Evolutionary conservation across 2,888 invertebrate species (phyloP), one percentile per base, ranked within the genome.

Genomic region (Caradrina kadenii): DNA sequence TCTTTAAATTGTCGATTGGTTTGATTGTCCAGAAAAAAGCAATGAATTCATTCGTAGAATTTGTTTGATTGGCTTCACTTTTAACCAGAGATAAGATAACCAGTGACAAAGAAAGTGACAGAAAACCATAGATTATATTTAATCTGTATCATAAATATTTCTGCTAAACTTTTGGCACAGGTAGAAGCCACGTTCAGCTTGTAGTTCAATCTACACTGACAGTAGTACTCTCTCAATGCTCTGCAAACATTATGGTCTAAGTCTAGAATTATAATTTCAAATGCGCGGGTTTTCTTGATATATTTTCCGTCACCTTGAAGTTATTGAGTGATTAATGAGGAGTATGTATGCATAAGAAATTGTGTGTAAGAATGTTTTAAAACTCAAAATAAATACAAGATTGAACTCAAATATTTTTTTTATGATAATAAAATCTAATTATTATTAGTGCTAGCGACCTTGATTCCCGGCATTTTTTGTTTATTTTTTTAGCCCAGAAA

Each of bases 221-320:
- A 60, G 11, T 69, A 39, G 19, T 54, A 68, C 59, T 67, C 39
- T 45, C 45, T 63, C 35, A 60, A 52, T 67, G 54, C 59, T 59
- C 64, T 69, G 31, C n/a, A 49, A 63, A 31, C 62, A 58, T 69
- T 79, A 69, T 79, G 55, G 50, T 60, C 52, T 50, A 63, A 22
- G 11, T n/a, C 35, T 31, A 35, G 19, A 61, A 77, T 74, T 74
- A 55, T 21, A 76, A 69, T 69, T 74, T 69, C 53, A 76, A 78
- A 76, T 76, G 68, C 55, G 63, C 56, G 68, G 75, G 75, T 71
- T 75, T 75, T 76, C 74, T 75, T 70, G 63, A 52, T 56, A 45
- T 58, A 76, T 70, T 63, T 56, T 63, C 76, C 42, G 50, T 52
- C 56, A 76, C 76, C 52, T 76, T 69, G 19, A 19, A 22, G 49